Percentiles rank a stretch among this genome's conserved stretches.
Conservation (phyloP, 2,888 invertebrate genomes). For the Diarsia brunnea region DNA sequence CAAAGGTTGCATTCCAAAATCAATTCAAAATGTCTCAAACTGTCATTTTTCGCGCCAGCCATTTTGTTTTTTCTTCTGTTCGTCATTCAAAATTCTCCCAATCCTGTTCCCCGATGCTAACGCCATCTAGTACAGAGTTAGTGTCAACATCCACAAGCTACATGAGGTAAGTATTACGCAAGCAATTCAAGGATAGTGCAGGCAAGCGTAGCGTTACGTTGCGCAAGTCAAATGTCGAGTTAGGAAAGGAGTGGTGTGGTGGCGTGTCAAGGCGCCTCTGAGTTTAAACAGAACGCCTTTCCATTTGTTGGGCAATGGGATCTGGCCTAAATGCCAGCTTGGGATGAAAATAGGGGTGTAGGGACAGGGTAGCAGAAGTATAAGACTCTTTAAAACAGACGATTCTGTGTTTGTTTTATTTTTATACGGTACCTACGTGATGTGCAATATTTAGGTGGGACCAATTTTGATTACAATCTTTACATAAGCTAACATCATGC, state of each 20-base stretch:
- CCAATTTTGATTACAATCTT: too few species aligned
- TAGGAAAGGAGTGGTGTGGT: constrained; percentile 84
- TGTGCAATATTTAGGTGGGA: background rate
- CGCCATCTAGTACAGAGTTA: constrained; percentile 64
- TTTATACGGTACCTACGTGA: background rate
- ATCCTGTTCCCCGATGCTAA: constrained; percentile 16
- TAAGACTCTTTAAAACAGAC: background rate
- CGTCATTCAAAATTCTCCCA: constrained; percentile 33
- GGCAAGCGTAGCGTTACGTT: constrained; percentile 69
- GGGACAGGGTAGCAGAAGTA: background rate
- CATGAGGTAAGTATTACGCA: constrained; percentile 75
- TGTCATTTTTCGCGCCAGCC: background rate
- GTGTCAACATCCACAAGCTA: constrained; percentile 46
- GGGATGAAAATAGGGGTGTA: constrained; percentile 24
- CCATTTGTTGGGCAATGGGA: constrained; percentile 83
- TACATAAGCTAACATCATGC: too few species aligned
- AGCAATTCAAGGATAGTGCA: constrained; percentile 72
- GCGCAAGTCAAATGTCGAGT: constrained; percentile 83
- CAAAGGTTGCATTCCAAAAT: background rate
- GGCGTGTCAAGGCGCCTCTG: constrained; percentile 79
- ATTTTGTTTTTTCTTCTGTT: constrained; percentile 26
- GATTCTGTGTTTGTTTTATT: background rate
- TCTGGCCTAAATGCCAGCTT: constrained; percentile 76
- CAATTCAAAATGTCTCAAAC: background rate
- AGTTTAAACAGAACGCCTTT: constrained; percentile 79